A percentile compares a stretch with the other conserved stretches of the same genome.
phyloP scores from a whole-genome alignment of 2,113 vertebrate genomes.

The Muscicapa adusta region DNA sequence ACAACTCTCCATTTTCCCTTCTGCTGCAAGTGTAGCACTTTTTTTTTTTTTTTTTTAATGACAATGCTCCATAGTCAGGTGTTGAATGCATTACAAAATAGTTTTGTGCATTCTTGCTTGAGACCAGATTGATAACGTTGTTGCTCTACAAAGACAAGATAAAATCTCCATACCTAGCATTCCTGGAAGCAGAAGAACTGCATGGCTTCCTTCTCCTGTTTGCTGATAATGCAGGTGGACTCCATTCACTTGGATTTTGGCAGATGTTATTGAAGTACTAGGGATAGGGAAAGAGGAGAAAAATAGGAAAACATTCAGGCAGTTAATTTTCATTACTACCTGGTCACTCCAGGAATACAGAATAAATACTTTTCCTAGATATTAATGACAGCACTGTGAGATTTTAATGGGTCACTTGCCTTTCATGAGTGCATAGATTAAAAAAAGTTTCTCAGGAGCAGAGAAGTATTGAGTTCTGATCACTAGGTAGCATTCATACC shows the following conservation, averaged over 20 bases:
- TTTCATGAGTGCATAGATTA: background rate
- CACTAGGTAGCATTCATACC: background rate
- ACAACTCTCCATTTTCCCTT: background rate
- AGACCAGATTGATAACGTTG: background rate
- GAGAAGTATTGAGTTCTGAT: background rate
- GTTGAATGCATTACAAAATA: background rate
- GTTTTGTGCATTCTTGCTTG: background rate
- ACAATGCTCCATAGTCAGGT: background rate
- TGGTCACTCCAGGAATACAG: background rate
- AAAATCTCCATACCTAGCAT: conserved; percentile 80
- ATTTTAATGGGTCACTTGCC: background rate
- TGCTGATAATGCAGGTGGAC: conserved; percentile 82
- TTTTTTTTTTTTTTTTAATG: background rate
- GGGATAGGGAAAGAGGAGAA: background rate
- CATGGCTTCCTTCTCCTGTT: conserved; percentile 81
- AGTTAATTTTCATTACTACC: background rate
- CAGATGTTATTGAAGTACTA: conserved; percentile 76
- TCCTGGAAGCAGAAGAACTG: conserved; percentile 84
- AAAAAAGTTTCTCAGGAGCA: background rate
- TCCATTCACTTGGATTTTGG: conserved; percentile 81
- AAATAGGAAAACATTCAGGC: background rate
- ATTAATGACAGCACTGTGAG: background rate
- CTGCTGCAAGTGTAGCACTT: background rate
- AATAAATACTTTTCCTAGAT: background rate
- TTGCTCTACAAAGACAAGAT: background rate